Percentiles rank a stretch among this genome's conserved stretches.
Evolutionary conservation across 2,113 vertebrate genomes (phyloP).

Genomic region (Camelus dromedarius): DNA sequence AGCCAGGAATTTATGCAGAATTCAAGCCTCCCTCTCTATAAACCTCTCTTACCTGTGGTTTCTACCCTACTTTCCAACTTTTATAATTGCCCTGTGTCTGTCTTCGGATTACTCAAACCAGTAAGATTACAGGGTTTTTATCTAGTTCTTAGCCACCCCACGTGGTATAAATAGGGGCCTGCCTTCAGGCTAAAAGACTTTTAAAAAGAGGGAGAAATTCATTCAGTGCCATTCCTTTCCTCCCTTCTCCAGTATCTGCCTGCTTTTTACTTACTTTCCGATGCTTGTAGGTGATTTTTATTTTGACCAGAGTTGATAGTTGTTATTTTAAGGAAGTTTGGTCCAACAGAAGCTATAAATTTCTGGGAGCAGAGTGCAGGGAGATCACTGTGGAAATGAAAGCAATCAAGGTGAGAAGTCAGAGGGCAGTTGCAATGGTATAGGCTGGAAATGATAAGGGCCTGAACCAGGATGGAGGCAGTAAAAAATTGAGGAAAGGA

Average conservation of each 20-base stretch:
- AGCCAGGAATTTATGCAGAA: background rate
- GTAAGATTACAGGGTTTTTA: background rate
- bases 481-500: background rate
- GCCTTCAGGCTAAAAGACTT: background rate
- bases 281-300: background rate
- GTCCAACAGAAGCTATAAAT: background rate
- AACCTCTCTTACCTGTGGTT: background rate
- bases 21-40: background rate
- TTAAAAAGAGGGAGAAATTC: background rate
- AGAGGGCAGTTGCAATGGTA: background rate
- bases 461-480: background rate
- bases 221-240: background rate
- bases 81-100: background rate
- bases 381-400: background rate
- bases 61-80: background rate
- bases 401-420: background rate
- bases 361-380: background rate
- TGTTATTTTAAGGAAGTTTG: background rate
- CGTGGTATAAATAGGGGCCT: background rate
- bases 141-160: background rate
- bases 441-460: background rate
- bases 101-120: background rate
- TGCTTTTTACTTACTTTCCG: background rate
- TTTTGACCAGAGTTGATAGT: background rate
- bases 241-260: background rate